Base-by-base conservation (phyloP, 2,797 vertebrate species). In the Ibycter americanus region DNA sequence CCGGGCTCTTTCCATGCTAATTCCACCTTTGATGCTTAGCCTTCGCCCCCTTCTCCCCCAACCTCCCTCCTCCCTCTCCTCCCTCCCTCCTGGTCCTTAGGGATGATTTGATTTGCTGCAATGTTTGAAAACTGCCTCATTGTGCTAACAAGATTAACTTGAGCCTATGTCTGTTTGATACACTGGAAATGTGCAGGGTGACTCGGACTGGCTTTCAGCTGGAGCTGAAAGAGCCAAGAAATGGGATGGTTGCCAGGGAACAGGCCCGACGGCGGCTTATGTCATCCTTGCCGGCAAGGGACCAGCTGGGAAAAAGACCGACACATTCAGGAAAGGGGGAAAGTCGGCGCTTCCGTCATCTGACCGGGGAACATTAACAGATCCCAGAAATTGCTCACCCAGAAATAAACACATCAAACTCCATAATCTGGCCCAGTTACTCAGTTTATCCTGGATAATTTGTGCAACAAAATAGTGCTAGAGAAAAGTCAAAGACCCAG, bases 61-160 rank as follows among this genome's bases (percentile, higher is more conserved):
- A 4, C 68, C 49, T 80, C 56, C 92, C 92, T 65, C 85, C 72
- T 15, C 91, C 72, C 67, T 97, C 97, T 94, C 97, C 93, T 97
- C 96, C 97, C 92, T 97, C 96, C 96, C 82, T 96, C 91, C 74
- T 40, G 62, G 97, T 98, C 98, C 98, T 98, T 97, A 95, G 97
- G 98, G 98, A 98, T 98, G 98, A 99, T 99, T 98, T 98, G 98
- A 98, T 98, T 98, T 99, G 98, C 98, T 97, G 98, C 98, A 98
- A 98, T 98, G 99, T 98, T 98, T 99, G 98, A 99, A 99, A 99
- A 99, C 98, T 98, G 98, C 98, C 98, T 99, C 98, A 97, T 99
- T 97, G 98, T 98, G 98, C 98, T 99, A 98, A 99, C 97, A 98
- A 99, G 99, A 99, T 99, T 99, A 98, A 98, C 98, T 97, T 94